Evolutionary conservation across 2,888 invertebrate genomes (phyloP), one percentile per base, ranked within the genome.

Genomic region (Zygogramma bicolorata): DNA sequence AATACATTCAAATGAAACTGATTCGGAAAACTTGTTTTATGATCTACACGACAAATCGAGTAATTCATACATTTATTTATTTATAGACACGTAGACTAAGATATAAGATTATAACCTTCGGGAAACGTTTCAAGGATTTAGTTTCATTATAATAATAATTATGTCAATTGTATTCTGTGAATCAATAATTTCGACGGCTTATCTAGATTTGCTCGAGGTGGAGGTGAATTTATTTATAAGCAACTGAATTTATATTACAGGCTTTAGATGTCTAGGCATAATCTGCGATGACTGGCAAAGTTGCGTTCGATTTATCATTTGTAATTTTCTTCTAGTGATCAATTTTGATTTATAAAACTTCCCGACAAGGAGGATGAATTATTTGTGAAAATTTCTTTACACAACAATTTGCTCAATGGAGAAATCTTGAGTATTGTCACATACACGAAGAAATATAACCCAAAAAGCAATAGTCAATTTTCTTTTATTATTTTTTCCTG

Each of bases 11-110:
- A 70, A 67, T 73, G 66, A 70, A 49, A 57, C 65, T 60, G 67
- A 69, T 46, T 70, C 62, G 25, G 46, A 65, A 18, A 63, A 69
- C 63, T 69, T 49, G 69, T 63, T 69, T 69, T 63, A 63, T 58
- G 27, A 42, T 57, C 20, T 42, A 3, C 13, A 13, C 27, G 53
- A 53, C 53, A 27, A 53, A 13, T 22, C 8, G n/a, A 25, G 25
- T 53, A 53, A 53, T 53, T 27, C 53, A 53, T 53, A 53, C 25
- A 53, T 53, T 13, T 27, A 53, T 27, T 22, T 53, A 53, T 53
- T 53, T 53, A 27, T 53, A 22, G 53, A 27, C 25, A 25, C 25
- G 27, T 53, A 27, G 53, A 46, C 20, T 3, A 3, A 46, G 46
- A 46, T 53, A 53, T 27, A n/a, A n/a, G n/a, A 53, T 53, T 25